Conservation (phyloP, 2,888 invertebrate genomes). For the Caenorhabditis imperialis region DNA sequence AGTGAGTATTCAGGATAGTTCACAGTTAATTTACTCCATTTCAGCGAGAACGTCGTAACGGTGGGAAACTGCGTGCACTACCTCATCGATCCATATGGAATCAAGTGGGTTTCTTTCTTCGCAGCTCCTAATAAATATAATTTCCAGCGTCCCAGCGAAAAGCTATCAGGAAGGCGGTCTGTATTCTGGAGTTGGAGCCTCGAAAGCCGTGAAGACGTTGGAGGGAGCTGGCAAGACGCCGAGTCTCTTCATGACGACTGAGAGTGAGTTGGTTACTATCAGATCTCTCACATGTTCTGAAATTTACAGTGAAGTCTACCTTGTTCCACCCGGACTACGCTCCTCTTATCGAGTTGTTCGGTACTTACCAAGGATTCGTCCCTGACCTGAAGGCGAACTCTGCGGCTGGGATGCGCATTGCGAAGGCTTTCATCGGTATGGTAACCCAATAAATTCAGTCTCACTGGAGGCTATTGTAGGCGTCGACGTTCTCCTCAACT, state of each 20-base stretch:
- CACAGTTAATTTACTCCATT: neutral
- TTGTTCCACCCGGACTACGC: conserved; percentile 35
- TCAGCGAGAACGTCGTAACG: conserved; percentile 39
- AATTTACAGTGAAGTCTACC: conserved; percentile 37
- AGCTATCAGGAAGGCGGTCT: conserved; percentile 14
- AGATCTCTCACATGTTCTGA: neutral
- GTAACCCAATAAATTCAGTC: too few relatives aligned
- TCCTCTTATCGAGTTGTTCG: conserved; percentile 10
- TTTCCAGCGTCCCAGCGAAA: conserved; percentile 17
- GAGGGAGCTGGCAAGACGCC: conserved; percentile 18
- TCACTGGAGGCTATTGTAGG: too few relatives aligned
- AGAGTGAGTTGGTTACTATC: conserved; percentile 11
- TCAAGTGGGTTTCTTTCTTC: conserved; percentile 2
- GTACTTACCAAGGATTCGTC: conserved; percentile 3
- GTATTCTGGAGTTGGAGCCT: conserved; percentile 35
- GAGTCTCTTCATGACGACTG: conserved; percentile 34
- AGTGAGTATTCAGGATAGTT: conserved; percentile 1
- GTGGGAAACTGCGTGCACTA: conserved; percentile 28
- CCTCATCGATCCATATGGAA: conserved; percentile 13
- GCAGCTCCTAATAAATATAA: neutral
- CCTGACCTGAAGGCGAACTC: conserved; percentile 4
- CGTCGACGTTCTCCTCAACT: conserved; percentile 12
- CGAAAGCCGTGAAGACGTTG: conserved; percentile 39
- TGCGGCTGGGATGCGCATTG: conserved; percentile 2
- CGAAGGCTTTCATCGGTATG: conserved; percentile 28